A percentile compares a stretch with the other conserved stretches of the same genome.
phyloP scores from a whole-genome alignment of 1,140 invertebrate species.

The Bombus superbus region DNA sequence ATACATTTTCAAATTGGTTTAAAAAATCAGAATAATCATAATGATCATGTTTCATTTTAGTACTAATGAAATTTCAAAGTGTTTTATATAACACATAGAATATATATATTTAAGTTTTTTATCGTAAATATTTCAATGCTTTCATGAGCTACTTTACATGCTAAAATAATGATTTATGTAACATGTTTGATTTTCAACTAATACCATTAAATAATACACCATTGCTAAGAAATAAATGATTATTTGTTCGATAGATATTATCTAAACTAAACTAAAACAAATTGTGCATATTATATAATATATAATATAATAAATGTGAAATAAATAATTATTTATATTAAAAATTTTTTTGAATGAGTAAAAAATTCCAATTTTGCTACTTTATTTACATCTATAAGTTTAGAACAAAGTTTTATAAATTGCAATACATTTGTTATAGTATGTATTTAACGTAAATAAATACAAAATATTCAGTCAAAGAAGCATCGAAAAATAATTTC shows the following conservation, averaged over 20 bases:
- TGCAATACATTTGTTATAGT: slow-evolving; percentile 7
- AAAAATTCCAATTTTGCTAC: background rate
- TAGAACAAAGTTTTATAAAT: slow-evolving; percentile 14
- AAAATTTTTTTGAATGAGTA: background rate
- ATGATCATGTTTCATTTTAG: too few species aligned
- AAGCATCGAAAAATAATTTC: background rate
- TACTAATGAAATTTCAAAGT: too few species aligned
- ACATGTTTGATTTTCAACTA: too few species aligned
- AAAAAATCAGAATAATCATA: too few species aligned
- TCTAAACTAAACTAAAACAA: too few species aligned
- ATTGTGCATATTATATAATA: background rate
- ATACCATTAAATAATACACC: too few species aligned
- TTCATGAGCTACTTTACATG: too few species aligned
- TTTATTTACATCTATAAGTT: slow-evolving; percentile 15
- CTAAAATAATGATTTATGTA: too few species aligned
- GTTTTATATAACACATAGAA: too few species aligned
- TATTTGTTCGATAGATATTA: too few species aligned
- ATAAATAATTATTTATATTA: background rate
- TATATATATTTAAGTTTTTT: background rate
- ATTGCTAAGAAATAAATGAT: too few species aligned
- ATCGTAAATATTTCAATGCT: background rate
- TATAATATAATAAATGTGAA: background rate
- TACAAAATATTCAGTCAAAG: background rate
- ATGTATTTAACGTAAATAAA: slow-evolving; percentile 9
- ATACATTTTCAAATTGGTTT: too few species aligned